These are phyloP conservation scores for Rhopalosiphum nymphaeae DNA, from an alignment of 2,888 invertebrate genomes.

Conservation along the genomic window DNA sequence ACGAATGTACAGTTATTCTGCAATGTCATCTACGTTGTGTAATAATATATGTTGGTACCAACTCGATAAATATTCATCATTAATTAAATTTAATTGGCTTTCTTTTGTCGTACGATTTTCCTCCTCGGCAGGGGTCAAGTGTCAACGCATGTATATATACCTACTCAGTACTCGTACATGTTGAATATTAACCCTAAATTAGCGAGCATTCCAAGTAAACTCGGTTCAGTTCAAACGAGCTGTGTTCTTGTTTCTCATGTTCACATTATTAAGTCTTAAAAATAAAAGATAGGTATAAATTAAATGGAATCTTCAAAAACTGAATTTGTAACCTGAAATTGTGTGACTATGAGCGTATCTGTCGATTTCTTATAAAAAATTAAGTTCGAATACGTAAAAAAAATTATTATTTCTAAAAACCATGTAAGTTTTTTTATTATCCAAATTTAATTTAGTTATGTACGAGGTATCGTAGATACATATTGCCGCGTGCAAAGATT, in stretches of 20 bases:
- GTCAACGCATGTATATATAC: background rate
- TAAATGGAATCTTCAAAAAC: background rate
- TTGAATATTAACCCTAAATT: background rate
- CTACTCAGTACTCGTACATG: background rate
- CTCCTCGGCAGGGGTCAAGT: background rate
- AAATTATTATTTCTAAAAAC: background rate
- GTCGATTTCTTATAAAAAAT: background rate
- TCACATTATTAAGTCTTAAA: background rate
- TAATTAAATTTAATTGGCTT: constrained; percentile 42
- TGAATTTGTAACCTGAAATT: background rate
- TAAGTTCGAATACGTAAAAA: background rate
- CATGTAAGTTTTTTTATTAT: background rate
- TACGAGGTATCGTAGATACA: background rate
- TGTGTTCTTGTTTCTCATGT: background rate
- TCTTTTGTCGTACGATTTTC: constrained; percentile 16
- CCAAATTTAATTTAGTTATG: background rate
- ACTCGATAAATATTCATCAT: constrained; percentile 17
- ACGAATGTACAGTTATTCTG: background rate
- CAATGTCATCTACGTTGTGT: background rate
- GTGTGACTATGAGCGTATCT: background rate
- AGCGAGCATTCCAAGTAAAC: background rate
- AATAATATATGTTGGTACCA: background rate
- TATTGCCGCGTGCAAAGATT: background rate
- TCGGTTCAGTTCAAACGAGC: background rate
- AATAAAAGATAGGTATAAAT: background rate